Conservation (phyloP, 1,140 invertebrate species). For the Drosophila seguyi region DNA sequence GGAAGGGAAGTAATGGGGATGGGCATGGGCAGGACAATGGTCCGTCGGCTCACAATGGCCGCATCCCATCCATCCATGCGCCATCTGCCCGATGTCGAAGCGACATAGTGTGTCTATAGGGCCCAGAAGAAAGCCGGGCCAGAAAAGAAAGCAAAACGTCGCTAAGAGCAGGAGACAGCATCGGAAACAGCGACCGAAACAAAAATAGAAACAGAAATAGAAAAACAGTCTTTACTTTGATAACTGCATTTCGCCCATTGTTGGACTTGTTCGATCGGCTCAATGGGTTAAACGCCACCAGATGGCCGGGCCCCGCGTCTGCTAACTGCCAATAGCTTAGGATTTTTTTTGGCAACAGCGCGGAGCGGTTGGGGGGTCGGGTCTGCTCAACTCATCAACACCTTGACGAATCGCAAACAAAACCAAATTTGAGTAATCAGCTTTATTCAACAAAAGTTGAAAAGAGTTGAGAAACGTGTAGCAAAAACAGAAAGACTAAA, state of each 20-base stretch:
- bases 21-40: conserved; percentile 30
- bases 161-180: conserved; percentile 52
- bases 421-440: conserved; percentile 83
- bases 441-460: conserved; percentile 73
- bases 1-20: background rate
- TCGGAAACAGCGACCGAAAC: conserved; percentile 39
- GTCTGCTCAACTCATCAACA: conserved; percentile 64
- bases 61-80: conserved; percentile 21
- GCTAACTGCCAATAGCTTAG: conserved; percentile 77
- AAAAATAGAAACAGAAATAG: conserved; percentile 47
- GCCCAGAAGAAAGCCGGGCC: conserved; percentile 36
- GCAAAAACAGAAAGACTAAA: conserved; percentile 51
- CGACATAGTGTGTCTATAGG: conserved; percentile 1
- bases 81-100: conserved; percentile 39
- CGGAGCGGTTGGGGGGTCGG: background rate
- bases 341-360: conserved; percentile 63
- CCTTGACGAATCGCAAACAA: conserved; percentile 82
- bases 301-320: conserved; percentile 49
- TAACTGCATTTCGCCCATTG: conserved; percentile 67
- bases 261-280: conserved; percentile 42
- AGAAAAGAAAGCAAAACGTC: conserved; percentile 51
- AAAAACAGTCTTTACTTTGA: conserved; percentile 68
- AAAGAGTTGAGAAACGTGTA: conserved; percentile 70
- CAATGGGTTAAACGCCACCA: conserved; percentile 81
- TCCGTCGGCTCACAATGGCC: conserved; percentile 25